phyloP scores from a whole-genome alignment of 2,797 vertebrate genomes.

The Tenualosa thibaudeaui region DNA sequence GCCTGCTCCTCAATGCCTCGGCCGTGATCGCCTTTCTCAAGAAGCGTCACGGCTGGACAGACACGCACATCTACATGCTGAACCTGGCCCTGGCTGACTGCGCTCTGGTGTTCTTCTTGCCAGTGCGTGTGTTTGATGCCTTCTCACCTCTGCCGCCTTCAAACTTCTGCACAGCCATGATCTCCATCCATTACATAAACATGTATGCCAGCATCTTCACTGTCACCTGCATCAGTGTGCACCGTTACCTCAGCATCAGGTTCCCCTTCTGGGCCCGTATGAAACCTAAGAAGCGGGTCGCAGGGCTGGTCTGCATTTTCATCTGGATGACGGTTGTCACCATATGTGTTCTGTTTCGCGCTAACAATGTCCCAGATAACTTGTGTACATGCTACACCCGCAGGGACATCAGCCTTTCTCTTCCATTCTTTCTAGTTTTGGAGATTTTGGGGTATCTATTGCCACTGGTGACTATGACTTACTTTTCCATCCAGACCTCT shows the following conservation, averaged over 20 bases:
- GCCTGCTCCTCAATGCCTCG: conserved; percentile 60
- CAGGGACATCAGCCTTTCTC: rapidly evolving
- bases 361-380: background rate
- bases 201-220: conserved; percentile 75
- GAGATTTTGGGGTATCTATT: conserved; percentile 56
- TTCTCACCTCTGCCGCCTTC: conserved; percentile 32
- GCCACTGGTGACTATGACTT: conserved; percentile 57
- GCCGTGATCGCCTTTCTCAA: conserved; percentile 60
- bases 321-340: conserved; percentile 58
- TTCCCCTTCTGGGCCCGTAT: conserved; percentile 62
- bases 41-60: conserved; percentile 60
- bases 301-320: conserved; percentile 56
- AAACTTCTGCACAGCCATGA: conserved; percentile 57
- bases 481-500: conserved; percentile 66
- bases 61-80: conserved; percentile 71
- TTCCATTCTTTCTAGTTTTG: background rate
- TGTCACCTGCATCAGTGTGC: conserved; percentile 67
- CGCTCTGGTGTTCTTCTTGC: conserved; percentile 75
- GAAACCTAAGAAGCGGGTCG: conserved; percentile 52
- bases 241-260: conserved; percentile 64
- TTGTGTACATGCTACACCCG: conserved; percentile 62
- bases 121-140: conserved; percentile 67
- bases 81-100: conserved; percentile 67
- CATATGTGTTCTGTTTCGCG: rapidly evolving
- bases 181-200: conserved; percentile 67